These are phyloP conservation scores for Lasioglossum leucozonium DNA, from an alignment of 2,888 invertebrate species.

Conservation along the genomic window DNA sequence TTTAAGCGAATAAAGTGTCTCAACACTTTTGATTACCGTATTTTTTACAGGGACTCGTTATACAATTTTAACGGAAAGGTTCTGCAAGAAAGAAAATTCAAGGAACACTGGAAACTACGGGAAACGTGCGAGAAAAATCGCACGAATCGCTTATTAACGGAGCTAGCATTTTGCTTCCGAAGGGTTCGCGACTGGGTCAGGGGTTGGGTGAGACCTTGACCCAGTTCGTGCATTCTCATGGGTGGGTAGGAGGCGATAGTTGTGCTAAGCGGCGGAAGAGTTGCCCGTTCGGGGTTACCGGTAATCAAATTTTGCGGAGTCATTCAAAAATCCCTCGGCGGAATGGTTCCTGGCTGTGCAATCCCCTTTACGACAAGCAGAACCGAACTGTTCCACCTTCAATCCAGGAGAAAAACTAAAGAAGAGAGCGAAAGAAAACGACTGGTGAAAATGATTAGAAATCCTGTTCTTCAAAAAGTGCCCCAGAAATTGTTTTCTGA, in stretches of 20 bases:
- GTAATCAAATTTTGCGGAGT: neutral
- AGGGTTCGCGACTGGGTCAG: slow-evolving; percentile 20
- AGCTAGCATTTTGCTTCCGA: neutral
- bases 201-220: slow-evolving; percentile 25
- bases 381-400: neutral
- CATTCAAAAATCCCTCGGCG: neutral
- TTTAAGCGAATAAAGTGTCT: no score
- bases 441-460: neutral
- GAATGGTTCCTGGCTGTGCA: neutral
- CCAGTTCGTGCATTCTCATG: slow-evolving; percentile 12
- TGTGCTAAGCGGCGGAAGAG: neutral
- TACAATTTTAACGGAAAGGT: neutral
- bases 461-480: neutral
- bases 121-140: neutral
- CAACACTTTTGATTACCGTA: no score
- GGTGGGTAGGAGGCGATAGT: neutral
- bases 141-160: neutral
- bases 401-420: neutral
- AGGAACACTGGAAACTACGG: neutral
- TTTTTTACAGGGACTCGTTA: no score
- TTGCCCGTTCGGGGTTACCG: neutral
- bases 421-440: neutral
- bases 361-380: neutral
- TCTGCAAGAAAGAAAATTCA: neutral
- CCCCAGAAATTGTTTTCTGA: no score